These are phyloP conservation scores for Harpagifer antarcticus DNA, from an alignment of 2,797 vertebrate genomes.

Conservation along the genomic window DNA sequence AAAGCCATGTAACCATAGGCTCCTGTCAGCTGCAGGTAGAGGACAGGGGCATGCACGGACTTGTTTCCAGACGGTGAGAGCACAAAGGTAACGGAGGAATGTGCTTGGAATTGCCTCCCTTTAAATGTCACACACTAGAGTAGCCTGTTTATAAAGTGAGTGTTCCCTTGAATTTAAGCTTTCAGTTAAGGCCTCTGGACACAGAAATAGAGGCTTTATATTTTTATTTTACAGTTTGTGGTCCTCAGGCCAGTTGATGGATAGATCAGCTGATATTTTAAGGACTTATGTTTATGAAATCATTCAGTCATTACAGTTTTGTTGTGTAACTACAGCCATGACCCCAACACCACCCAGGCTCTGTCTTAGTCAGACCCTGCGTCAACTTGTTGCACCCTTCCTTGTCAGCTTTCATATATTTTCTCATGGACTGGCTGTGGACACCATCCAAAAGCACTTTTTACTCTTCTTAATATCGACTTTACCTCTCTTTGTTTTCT, in stretches of 20 bases:
- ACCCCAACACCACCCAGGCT: conserved; percentile 2
- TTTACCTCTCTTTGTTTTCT: not conserved
- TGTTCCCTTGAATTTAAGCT: not conserved
- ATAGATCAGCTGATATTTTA: conserved; percentile 15
- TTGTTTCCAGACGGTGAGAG: conserved; percentile 58
- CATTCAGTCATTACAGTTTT: conserved; percentile 22
- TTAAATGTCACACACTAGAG: conserved; percentile 31
- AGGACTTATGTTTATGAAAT: conserved; percentile 25
- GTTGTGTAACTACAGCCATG: conserved; percentile 20
- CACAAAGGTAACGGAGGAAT: conserved; percentile 70
- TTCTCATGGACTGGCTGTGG: conserved; percentile 1
- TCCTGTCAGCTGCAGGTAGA: conserved; percentile 42
- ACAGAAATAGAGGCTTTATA: not conserved
- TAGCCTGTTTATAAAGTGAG: conserved; percentile 8
- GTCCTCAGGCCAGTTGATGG: conserved; percentile 8
- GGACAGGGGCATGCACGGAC: conserved; percentile 59
- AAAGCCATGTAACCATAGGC: conserved; percentile 3
- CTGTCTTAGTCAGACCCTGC: conserved; percentile 13
- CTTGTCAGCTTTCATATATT: conserved; percentile 35
- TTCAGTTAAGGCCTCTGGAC: not conserved
- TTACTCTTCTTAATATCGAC: not conserved
- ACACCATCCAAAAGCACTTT: conserved; percentile 11
- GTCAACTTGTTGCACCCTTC: conserved; percentile 10
- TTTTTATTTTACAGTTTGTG: not conserved
- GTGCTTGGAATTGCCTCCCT: conserved; percentile 47